These are phyloP conservation scores for Ramazzottius varieornatus DNA, from an alignment of 2,888 invertebrate species.

Conservation along the genomic window DNA sequence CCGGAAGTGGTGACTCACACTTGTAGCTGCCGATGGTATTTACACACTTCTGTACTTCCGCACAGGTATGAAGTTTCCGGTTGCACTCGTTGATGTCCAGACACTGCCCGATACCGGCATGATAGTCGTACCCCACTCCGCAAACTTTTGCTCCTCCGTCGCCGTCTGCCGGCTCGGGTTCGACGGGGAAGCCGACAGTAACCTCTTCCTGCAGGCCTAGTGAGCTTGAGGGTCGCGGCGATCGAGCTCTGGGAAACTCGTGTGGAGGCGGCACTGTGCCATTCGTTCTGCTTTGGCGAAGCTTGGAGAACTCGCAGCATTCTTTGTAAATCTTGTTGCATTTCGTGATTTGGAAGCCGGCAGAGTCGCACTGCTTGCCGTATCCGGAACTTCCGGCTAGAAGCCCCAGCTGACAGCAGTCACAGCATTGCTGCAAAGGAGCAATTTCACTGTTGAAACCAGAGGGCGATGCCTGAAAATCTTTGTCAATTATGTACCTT, in stretches of 20 bases:
- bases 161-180: too few species aligned
- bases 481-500: too few species aligned
- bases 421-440: background rate
- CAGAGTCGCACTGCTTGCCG: background rate
- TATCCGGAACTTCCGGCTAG: slow-evolving; percentile 1
- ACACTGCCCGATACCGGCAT: background rate
- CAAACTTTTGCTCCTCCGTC: too few species aligned
- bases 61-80: slow-evolving; percentile 39
- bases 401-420: background rate
- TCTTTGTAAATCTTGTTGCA: background rate
- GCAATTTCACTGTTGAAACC: background rate
- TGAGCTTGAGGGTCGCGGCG: too few species aligned
- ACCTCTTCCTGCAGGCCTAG: too few species aligned
- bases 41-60: slow-evolving; percentile 49
- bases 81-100: slow-evolving; percentile 56
- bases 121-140: background rate
- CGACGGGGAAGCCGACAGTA: too few species aligned
- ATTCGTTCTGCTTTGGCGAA: too few species aligned
- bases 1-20: slow-evolving; percentile 27
- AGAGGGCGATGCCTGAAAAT: too few species aligned
- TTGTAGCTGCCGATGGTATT: slow-evolving; percentile 71
- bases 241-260: too few species aligned
- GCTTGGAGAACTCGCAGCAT: background rate
- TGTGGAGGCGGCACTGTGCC: too few species aligned
- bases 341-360: background rate